Percentiles rank a stretch among this genome's conserved stretches.
phyloP scores from a whole-genome alignment of 2,113 vertebrate species.

The Alexandromys fortis region DNA sequence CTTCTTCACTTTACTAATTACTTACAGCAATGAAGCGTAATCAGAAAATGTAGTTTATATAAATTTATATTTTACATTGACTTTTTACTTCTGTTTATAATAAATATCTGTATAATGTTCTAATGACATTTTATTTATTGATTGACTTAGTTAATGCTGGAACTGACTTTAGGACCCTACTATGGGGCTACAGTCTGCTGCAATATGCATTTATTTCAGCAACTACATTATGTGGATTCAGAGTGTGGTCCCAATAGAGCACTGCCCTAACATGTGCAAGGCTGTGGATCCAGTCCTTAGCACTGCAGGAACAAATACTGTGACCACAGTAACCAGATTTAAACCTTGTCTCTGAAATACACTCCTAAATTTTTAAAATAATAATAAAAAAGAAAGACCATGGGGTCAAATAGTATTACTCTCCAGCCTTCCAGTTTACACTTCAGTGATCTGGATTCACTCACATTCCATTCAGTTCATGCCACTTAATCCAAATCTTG shows the following conservation, averaged over 20 bases:
- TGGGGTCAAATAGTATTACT: neutral
- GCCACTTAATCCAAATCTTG: neutral
- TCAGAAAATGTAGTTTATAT: neutral
- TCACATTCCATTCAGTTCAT: neutral
- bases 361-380: neutral
- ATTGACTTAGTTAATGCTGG: neutral
- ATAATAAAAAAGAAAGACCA: too few species aligned
- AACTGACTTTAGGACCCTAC: neutral
- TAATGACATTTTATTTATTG: neutral
- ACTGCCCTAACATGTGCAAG: neutral
- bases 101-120: conserved; percentile 53
- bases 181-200: neutral
- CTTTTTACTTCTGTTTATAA: conserved; percentile 50
- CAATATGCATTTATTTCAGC: conserved; percentile 50
- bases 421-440: neutral
- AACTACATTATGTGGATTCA: neutral
- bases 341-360: conserved; percentile 18
- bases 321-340: conserved; percentile 2
- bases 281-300: neutral
- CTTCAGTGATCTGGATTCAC: neutral
- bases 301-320: neutral
- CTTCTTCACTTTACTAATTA: conserved; percentile 8
- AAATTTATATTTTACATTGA: conserved; percentile 1
- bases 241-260: neutral
- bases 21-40: neutral